Base-by-base conservation (phyloP, 1,140 invertebrate genomes). In the Drosophila jambulina region DNA sequence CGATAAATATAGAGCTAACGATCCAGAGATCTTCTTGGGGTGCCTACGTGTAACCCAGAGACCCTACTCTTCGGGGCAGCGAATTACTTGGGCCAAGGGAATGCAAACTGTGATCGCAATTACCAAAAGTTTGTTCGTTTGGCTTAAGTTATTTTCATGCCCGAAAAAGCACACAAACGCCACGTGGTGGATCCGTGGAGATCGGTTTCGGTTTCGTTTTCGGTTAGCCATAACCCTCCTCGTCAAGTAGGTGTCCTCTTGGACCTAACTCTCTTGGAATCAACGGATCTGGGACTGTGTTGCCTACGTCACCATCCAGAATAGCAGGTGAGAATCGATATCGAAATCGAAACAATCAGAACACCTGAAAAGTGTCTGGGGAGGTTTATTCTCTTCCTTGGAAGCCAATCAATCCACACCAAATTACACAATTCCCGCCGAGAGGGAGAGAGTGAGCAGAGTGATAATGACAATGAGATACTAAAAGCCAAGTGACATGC, bases 71-170 rank as follows among this genome's bases (percentile, higher is more conserved):
- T 29, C 21, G 60, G 69, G 79, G 78, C 85, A 87, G 91, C 88
- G 78, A 92, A 92, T 92, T 92, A 83, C 91, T 92, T 92, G 91
- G 90, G 91, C 91, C 91, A 92, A 92, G 91, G 90, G 91, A 85
- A 92, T 92, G 60, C 76, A 92, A 92, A 92, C 91, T 92, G 82
- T 91, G 42, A 75, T 69, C 49, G 38, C 21, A 23, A 68, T 62
- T 60, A 58, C 67, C 76, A 88, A 64, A 80, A 92, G 91, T 92
- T 92, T 92, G 91, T 92, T 92, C 91, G 91, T 92, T 92, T 92
- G 91, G 91, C 91, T 92, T 92, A 92, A 92, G 91, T 92, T 92
- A 92, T 92, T 92, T 92, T 91, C 91, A 87, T 77, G 84, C 60
- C 82, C 76, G 61, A 72, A 51, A 53, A 29, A 58, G 61, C 51